phyloP scores from a whole-genome alignment of 1,140 invertebrate species.

The Pogonomyrmex californicus region DNA sequence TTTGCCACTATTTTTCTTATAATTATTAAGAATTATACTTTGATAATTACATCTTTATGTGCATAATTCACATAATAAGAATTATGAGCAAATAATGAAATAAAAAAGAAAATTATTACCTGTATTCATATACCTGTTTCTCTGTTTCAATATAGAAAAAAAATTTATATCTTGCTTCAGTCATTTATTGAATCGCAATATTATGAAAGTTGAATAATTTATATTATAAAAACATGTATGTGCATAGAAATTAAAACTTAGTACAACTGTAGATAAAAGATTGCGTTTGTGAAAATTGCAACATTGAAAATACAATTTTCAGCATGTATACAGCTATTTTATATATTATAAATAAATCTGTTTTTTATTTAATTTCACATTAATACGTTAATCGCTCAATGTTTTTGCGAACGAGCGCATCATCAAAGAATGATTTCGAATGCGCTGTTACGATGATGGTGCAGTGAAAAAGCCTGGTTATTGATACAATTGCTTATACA shows the following conservation, averaged over 20 bases:
- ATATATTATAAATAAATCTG: neutral
- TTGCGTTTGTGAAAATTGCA: neutral
- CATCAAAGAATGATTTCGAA: neutral
- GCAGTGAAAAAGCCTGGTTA: slow-evolving; percentile 16
- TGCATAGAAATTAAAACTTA: neutral
- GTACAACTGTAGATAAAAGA: neutral
- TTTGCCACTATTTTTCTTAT: neutral
- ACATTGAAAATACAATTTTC: neutral
- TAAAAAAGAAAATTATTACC: neutral
- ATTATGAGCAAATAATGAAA: neutral
- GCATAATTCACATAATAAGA: neutral
- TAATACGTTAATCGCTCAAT: neutral
- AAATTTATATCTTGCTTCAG: neutral
- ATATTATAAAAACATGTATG: neutral
- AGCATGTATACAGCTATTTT: no score
- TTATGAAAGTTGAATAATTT: neutral
- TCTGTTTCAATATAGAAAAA: neutral
- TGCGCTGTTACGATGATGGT: neutral
- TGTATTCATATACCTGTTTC: neutral
- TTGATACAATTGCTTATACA: slow-evolving; percentile 47
- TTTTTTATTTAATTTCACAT: slow-evolving; percentile 7
- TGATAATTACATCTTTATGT: neutral
- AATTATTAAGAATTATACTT: neutral
- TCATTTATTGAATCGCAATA: neutral
- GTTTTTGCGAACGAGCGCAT: slow-evolving; percentile 16